phyloP scores from a whole-genome alignment of 2,888 invertebrate genomes.

The Caenorhabditis wallacei region DNA sequence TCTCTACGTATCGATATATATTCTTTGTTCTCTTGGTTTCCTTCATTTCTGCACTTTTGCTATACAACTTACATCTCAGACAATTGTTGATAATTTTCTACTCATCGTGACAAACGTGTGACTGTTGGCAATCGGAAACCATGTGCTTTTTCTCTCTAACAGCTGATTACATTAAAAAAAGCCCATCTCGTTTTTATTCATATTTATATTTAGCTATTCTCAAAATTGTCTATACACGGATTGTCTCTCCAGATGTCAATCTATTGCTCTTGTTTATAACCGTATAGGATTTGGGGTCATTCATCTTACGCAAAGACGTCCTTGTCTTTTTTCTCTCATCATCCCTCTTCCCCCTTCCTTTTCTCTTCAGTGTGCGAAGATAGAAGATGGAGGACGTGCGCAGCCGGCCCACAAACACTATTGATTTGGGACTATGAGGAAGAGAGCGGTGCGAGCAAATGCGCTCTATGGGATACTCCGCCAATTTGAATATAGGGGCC shows the following conservation, averaged over 20 bases:
- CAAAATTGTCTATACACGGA: neutral
- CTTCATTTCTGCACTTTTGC: slow-evolving; percentile 4
- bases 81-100: slow-evolving; percentile 29
- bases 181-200: too few relatives aligned
- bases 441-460: slow-evolving; percentile 9
- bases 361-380: neutral
- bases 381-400: neutral
- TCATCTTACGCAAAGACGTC: slow-evolving; percentile 30
- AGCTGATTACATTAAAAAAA: slow-evolving; percentile 1
- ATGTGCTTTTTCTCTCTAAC: slow-evolving; percentile 31
- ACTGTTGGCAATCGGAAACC: slow-evolving; percentile 19
- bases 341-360: slow-evolving; percentile 1
- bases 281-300: slow-evolving; percentile 27
- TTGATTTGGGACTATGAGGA: neutral
- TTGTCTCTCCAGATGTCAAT: slow-evolving; percentile 25
- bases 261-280: slow-evolving; percentile 12
- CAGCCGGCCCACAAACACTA: neutral
- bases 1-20: neutral
- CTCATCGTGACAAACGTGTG: slow-evolving; percentile 19
- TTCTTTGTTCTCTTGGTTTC: slow-evolving; percentile 28
- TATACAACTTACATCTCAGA: slow-evolving; percentile 5
- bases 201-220: too few relatives aligned
- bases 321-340: slow-evolving; percentile 11
- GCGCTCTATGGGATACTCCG: slow-evolving; percentile 33
- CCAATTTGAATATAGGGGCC: slow-evolving; percentile 14